Conservation (phyloP, 2,888 invertebrate species). For the Nephrotoma appendiculata region DNA sequence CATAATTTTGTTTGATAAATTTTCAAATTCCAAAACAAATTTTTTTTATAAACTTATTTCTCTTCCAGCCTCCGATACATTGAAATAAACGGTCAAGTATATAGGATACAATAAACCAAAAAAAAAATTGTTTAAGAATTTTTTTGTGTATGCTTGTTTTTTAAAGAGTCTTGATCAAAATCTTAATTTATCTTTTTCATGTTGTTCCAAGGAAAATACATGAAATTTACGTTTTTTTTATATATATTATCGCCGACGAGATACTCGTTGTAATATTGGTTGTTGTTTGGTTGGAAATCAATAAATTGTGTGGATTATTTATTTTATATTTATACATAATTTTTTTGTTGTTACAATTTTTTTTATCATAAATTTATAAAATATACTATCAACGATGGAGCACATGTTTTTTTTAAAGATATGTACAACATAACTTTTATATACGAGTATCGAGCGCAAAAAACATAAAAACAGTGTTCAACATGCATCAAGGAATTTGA, state of each 20-base stretch:
- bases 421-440: not conserved
- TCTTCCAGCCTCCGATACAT: not conserved
- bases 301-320: not conserved
- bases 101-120: not conserved
- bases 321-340: not conserved
- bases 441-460: not conserved
- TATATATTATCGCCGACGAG: not conserved
- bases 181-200: not conserved
- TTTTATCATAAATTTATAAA: not conserved
- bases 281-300: not conserved
- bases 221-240: not conserved
- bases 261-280: not conserved
- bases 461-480: not conserved
- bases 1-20: not conserved
- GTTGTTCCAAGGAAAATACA: not conserved
- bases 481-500: not conserved
- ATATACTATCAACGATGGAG: not conserved
- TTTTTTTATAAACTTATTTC: not conserved
- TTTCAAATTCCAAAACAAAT: not conserved
- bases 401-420: not conserved
- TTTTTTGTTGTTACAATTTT: not conserved
- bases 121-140: not conserved
- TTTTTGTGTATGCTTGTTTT: not conserved
- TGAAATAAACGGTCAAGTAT: not conserved
- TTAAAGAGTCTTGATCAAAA: not conserved